Evolutionary conservation across 1,140 invertebrate genomes (phyloP).

Genomic region (Pseudomyrmex concolor): DNA sequence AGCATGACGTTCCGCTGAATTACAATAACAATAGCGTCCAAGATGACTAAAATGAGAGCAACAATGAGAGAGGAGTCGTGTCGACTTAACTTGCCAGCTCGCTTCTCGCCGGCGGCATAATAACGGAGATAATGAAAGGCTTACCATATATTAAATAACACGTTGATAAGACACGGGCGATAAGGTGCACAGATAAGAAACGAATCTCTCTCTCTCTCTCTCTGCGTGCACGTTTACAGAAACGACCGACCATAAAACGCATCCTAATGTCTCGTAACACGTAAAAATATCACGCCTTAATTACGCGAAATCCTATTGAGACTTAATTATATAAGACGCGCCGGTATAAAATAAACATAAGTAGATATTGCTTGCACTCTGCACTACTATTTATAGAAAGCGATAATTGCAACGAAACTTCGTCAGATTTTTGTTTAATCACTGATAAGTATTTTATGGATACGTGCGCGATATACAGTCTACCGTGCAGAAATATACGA

Average conservation of each 20-base stretch:
- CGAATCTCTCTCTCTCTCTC: slow-evolving; percentile 29
- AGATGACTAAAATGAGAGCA: slow-evolving; percentile 45
- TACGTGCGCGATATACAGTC: neutral
- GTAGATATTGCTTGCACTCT: neutral
- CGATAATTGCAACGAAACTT: slow-evolving; percentile 1
- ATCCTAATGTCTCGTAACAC: neutral
- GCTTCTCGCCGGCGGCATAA: slow-evolving; percentile 57
- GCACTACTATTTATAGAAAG: too few relatives aligned
- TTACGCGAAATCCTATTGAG: neutral
- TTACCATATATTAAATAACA: slow-evolving; percentile 69
- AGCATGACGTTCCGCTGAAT: slow-evolving; percentile 42
- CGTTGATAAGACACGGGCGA: slow-evolving; percentile 19
- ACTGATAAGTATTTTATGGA: neutral
- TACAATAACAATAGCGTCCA: slow-evolving; percentile 55
- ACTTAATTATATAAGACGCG: neutral
- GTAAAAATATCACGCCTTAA: slow-evolving; percentile 11
- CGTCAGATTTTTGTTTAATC: neutral
- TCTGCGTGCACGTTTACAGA: neutral
- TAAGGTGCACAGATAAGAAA: slow-evolving; percentile 63
- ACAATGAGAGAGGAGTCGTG: slow-evolving; percentile 32
- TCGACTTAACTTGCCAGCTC: slow-evolving; percentile 37
- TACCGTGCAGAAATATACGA: neutral
- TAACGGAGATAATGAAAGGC: slow-evolving; percentile 69
- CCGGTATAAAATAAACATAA: neutral
- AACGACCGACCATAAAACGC: neutral